A percentile compares a stretch with the other conserved stretches of the same genome.
phyloP scores from a whole-genome alignment of 2,113 vertebrate species.

The Carlito syrichta region DNA sequence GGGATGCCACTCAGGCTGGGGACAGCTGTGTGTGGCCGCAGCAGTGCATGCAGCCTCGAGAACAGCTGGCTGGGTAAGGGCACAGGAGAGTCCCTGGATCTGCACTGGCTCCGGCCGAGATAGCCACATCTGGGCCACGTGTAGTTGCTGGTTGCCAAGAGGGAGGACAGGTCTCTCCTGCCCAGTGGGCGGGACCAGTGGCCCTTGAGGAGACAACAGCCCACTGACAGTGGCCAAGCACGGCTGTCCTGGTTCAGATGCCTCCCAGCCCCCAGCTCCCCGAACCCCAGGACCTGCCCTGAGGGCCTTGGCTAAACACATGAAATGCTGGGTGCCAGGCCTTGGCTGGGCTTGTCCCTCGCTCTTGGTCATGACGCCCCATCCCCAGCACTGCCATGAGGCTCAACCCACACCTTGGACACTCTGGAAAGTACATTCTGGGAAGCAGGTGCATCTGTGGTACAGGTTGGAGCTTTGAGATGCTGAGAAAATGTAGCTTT shows the following conservation, averaged over 20 bases:
- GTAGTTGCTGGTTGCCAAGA: not conserved
- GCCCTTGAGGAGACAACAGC: not conserved
- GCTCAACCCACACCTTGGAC: too few species aligned
- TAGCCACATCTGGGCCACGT: fast-evolving
- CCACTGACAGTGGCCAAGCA: not conserved
- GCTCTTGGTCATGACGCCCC: too few species aligned
- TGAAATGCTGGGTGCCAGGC: too few species aligned
- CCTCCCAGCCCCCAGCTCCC: not conserved
- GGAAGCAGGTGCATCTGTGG: too few species aligned
- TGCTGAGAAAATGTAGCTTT: not conserved
- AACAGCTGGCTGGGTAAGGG: not conserved
- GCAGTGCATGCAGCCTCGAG: fast-evolving
- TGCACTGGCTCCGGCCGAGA: not conserved
- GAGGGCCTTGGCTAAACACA: too few species aligned
- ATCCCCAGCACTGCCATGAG: too few species aligned
- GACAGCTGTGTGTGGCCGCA: fast-evolving
- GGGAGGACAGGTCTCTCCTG: not conserved
- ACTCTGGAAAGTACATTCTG: too few species aligned
- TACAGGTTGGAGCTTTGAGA: not conserved
- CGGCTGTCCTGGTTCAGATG: not conserved
- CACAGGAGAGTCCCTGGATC: not conserved
- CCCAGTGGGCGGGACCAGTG: not conserved
- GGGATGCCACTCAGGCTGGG: fast-evolving
- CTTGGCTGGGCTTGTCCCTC: too few species aligned
- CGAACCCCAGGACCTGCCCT: not conserved